Percentiles rank a stretch among this genome's conserved stretches.
Evolutionary conservation across 92 coral and sea anemone genomes (phyloP).

Genomic region (Virgularia gustaviana): DNA sequence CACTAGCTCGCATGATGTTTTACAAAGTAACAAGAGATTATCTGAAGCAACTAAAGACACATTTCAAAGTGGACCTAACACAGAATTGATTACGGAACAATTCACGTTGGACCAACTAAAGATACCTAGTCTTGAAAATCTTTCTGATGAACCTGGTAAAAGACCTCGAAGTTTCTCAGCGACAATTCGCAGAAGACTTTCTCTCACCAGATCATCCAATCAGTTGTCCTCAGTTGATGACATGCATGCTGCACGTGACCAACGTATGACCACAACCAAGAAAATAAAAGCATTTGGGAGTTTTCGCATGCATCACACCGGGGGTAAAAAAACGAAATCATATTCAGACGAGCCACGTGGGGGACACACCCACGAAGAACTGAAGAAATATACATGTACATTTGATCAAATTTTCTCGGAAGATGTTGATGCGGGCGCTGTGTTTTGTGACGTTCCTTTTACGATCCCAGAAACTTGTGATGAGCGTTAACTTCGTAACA

Average conservation of each 20-base stretch:
- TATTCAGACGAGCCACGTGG: neutral
- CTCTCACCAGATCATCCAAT: neutral
- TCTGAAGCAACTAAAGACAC: too few species aligned
- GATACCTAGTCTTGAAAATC: neutral
- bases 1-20: too few species aligned
- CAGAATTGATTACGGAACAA: too few species aligned
- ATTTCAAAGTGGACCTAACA: too few species aligned
- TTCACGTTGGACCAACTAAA: neutral
- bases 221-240: slow-evolving; percentile 18
- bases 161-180: slow-evolving; percentile 19
- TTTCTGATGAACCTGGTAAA: neutral
- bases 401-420: slow-evolving; percentile 25
- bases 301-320: slow-evolving; percentile 4
- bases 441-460: slow-evolving; percentile 23
- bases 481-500: too few species aligned
- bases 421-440: slow-evolving; percentile 7
- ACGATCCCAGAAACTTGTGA: slow-evolving; percentile 29
- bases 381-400: slow-evolving; percentile 1
- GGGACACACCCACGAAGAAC: neutral
- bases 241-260: neutral
- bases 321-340: slow-evolving; percentile 10
- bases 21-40: too few species aligned
- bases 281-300: slow-evolving; percentile 21
- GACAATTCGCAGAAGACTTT: slow-evolving; percentile 27
- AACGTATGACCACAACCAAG: neutral